Conservation (phyloP, 92 coral and sea anemone genomes). For the Pocillopora grandis region DNA sequence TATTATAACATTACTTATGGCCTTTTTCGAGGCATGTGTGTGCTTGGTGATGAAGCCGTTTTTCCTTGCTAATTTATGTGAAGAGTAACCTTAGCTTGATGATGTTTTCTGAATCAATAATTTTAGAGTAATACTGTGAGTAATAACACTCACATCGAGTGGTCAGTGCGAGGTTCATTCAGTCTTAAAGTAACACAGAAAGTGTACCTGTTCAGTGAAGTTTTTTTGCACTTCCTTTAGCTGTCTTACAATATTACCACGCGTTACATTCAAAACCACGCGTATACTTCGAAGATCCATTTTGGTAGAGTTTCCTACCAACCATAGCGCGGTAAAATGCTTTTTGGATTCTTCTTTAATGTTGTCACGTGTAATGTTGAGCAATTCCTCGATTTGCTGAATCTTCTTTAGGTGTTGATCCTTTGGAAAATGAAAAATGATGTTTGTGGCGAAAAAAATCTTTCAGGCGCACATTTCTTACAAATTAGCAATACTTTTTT, state of each 20-base stretch:
- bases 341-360: background rate
- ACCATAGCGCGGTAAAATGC: constrained; percentile 11
- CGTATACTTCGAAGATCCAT: constrained; percentile 2
- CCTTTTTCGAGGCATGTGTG: too few species aligned
- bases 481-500: too few species aligned
- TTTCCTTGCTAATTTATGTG: too few species aligned
- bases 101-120: too few species aligned
- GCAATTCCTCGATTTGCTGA: constrained; percentile 1
- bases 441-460: too few species aligned
- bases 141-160: too few species aligned
- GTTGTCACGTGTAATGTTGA: constrained; percentile 3
- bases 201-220: constrained; percentile 12
- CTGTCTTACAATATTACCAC: background rate
- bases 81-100: too few species aligned
- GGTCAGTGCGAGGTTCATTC: too few species aligned
- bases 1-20: too few species aligned
- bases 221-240: background rate
- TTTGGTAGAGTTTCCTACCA: background rate
- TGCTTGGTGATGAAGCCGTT: too few species aligned
- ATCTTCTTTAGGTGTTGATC: background rate
- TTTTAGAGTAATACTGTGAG: too few species aligned
- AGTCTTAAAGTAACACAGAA: background rate
- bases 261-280: background rate
- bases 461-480: too few species aligned
- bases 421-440: background rate